Base-by-base conservation (phyloP, 2,888 invertebrate species). In the Leucoma salicis region DNA sequence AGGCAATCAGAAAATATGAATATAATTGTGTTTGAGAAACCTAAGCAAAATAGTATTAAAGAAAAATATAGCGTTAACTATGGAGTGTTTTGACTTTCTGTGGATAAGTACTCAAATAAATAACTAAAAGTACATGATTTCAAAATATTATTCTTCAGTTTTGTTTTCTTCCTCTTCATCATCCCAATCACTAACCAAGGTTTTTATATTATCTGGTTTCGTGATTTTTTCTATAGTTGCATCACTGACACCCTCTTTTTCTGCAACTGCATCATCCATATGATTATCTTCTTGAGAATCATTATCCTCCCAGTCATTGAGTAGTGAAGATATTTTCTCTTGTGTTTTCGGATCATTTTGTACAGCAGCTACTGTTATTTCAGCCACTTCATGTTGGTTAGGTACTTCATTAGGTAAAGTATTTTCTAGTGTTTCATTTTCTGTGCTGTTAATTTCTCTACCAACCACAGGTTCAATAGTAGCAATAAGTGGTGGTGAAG, bases 231-330 rank as follows among this genome's bases (percentile, higher is more conserved):
- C 41, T 34, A 31, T 41, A 35, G 46, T 37, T 38, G 15, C 31
- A 44, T 27, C 27, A 27, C 11, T 27, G 10, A 27, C 27, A 13
- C 27, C 49, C 27, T 54, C 62, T 44, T 59, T 57, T 32, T 41
- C 49, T 31, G 25, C 29, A 42, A 48, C 42, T 38, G 48, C 7
- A n/a, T 39, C 21, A 32, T 33, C 35, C 48, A 43, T 42, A 46
- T 36, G 47, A 8, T 35, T 44, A 43, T 70, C 78, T 55, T 82
- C 82, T 56, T 87, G 87, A 13, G 81, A 82, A 57, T 89, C 89
- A 68, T 87, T 89, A 42, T 90, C 90, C 50, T 90, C 90, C 90
- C 90, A 90, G 57, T 90, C 90, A 70, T 84, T 83, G 11, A 90
- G 59, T 7, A 90, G 68, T 4, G 86, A 82, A 15, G 86, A 78